These are phyloP conservation scores for Oryzaephilus surinamensis DNA, from an alignment of 1,140 invertebrate genomes.

Conservation along the genomic window DNA sequence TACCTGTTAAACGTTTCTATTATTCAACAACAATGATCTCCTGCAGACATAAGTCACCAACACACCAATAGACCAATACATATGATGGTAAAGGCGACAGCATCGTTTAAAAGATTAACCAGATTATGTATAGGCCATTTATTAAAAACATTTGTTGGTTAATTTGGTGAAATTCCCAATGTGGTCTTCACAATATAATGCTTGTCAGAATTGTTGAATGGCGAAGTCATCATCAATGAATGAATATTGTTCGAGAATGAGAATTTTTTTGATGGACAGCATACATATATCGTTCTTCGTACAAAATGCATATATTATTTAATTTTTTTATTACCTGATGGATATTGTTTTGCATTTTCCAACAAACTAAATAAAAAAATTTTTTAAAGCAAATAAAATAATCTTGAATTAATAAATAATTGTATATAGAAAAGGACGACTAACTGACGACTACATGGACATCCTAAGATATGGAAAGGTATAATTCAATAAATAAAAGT, in stretches of 20 bases:
- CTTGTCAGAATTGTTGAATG: constrained; percentile 17
- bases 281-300: too few species aligned
- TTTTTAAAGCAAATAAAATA: too few species aligned
- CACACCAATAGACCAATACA: too few species aligned
- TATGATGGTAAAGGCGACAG: constrained; percentile 12
- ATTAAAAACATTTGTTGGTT: constrained; percentile 29
- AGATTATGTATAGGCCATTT: constrained; percentile 23
- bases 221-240: constrained; percentile 17
- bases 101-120: constrained; percentile 25
- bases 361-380: too few species aligned
- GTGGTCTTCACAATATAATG: constrained; percentile 13
- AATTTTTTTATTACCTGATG: too few species aligned
- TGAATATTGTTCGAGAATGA: constrained; percentile 1
- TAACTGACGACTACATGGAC: too few species aligned
- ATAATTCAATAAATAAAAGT: too few species aligned
- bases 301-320: too few species aligned
- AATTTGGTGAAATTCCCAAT: constrained; percentile 25
- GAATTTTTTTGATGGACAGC: not conserved
- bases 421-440: too few species aligned
- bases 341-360: too few species aligned
- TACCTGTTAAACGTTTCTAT: constrained; percentile 27
- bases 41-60: constrained; percentile 20
- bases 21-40: constrained; percentile 21
- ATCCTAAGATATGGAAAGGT: too few species aligned
- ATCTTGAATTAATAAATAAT: too few species aligned